A percentile compares a stretch with the other conserved stretches of the same genome.
phyloP scores from a whole-genome alignment of 2,888 invertebrate genomes.

The Neoaliturus tenellus region DNA sequence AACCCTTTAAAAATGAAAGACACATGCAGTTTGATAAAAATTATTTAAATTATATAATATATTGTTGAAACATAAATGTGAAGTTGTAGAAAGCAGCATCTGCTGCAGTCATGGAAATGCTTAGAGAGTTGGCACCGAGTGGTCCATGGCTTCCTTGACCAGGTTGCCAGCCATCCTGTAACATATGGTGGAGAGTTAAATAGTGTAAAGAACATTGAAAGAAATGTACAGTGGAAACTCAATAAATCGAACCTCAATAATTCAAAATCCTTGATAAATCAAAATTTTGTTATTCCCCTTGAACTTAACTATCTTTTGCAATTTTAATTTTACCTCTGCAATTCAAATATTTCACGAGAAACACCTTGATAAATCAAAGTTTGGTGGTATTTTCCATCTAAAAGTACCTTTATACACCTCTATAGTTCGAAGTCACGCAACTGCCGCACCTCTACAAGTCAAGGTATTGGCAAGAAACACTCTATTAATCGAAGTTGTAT shows the following conservation, averaged over 20 bases:
- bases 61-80: not conserved
- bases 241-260: not conserved
- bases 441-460: too few relatives aligned
- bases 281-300: not conserved
- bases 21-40: not conserved
- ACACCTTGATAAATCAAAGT: too few relatives aligned
- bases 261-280: not conserved
- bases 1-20: conserved; percentile 3
- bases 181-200: not conserved
- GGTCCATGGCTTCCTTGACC: conserved; percentile 88
- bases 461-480: too few relatives aligned
- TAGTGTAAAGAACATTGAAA: not conserved
- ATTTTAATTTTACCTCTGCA: too few relatives aligned
- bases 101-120: not conserved
- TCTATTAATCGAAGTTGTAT: too few relatives aligned
- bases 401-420: too few relatives aligned
- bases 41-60: not conserved
- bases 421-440: too few relatives aligned
- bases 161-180: conserved; percentile 86
- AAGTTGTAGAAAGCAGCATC: not conserved
- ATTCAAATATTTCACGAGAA: too few relatives aligned
- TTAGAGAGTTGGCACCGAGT: conserved; percentile 75
- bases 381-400: too few relatives aligned
- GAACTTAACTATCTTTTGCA: not conserved
- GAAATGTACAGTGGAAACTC: not conserved